Percentiles rank a stretch among this genome's conserved stretches.
Evolutionary conservation across 2,113 vertebrate genomes (phyloP).

Genomic region (Takifugu bimaculatus): DNA sequence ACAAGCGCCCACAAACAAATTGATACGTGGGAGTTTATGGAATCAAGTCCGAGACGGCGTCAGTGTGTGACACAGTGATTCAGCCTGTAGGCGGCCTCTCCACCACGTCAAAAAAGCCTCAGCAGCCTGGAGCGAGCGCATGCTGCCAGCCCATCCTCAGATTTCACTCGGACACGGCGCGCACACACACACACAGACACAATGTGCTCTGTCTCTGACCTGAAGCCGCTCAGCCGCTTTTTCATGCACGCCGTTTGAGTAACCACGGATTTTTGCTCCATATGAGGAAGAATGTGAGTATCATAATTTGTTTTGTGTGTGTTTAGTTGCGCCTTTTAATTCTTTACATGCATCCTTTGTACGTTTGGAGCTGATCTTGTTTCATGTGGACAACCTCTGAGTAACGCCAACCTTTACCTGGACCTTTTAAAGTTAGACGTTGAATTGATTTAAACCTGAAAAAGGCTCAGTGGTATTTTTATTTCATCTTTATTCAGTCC

Average conservation of each 20-base stretch:
- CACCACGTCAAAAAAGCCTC: conserved; percentile 56
- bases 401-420: not conserved
- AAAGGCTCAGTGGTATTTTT: too few species aligned
- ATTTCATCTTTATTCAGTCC: too few species aligned
- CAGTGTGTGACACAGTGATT: conserved; percentile 67
- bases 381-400: not conserved
- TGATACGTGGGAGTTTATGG: conserved; percentile 65
- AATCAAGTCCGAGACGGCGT: conserved; percentile 59
- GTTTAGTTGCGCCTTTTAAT: too few species aligned
- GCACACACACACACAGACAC: conserved; percentile 26
- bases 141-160: conserved; percentile 58
- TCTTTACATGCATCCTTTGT: not conserved
- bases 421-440: not conserved
- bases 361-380: not conserved
- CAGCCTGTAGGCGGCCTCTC: conserved; percentile 71
- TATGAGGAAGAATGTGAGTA: conserved; percentile 75
- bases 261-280: conserved; percentile 60
- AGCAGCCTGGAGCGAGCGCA: conserved; percentile 60
- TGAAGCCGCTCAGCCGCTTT: conserved; percentile 15
- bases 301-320: not conserved
- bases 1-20: conserved; percentile 56
- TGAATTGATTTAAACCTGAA: too few species aligned
- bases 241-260: conserved; percentile 55
- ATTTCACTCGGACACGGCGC: conserved; percentile 49
- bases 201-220: conserved; percentile 39